Evolutionary conservation across 2,113 vertebrate species (phyloP).

Genomic region (Thymallus thymallus): DNA sequence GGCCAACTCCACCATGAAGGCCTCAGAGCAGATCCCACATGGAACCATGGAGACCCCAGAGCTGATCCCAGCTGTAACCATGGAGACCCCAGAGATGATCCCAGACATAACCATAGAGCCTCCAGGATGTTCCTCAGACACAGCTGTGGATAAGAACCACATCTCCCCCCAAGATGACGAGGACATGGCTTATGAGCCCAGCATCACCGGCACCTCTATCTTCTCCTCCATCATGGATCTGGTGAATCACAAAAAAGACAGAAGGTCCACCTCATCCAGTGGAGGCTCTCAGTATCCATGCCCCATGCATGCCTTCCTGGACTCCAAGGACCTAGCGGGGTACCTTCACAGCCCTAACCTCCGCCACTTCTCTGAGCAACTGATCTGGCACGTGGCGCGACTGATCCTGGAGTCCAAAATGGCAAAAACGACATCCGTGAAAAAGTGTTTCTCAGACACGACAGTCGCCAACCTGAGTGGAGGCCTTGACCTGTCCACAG

Average conservation of each 20-base stretch:
- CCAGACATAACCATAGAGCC: not conserved
- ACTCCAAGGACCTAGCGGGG: not conserved
- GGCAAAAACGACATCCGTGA: not conserved
- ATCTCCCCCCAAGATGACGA: not conserved
- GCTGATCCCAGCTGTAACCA: not conserved
- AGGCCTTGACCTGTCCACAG: not conserved
- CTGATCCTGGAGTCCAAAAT: not conserved
- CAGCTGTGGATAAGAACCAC: not conserved
- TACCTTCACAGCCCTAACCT: not conserved
- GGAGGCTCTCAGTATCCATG: not conserved
- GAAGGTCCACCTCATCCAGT: not conserved
- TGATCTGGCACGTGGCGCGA: not conserved
- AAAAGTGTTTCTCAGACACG: not conserved
- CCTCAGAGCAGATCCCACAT: not conserved
- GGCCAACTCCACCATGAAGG: not conserved
- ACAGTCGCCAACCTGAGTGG: not conserved
- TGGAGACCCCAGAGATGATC: not conserved
- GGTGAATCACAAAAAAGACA: not conserved
- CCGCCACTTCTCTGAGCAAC: not conserved
- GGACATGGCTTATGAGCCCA: not conserved
- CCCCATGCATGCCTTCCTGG: not conserved
- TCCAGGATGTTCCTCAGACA: not conserved
- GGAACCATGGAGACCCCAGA: not conserved
- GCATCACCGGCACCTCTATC: not conserved
- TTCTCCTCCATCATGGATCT: not conserved